Percentiles rank a stretch among this genome's conserved stretches.
These are phyloP conservation scores for Chondrosia reniformis DNA, from an alignment of 37 sponge, comb jelly and placozoan genomes.

Conservation along the genomic window DNA sequence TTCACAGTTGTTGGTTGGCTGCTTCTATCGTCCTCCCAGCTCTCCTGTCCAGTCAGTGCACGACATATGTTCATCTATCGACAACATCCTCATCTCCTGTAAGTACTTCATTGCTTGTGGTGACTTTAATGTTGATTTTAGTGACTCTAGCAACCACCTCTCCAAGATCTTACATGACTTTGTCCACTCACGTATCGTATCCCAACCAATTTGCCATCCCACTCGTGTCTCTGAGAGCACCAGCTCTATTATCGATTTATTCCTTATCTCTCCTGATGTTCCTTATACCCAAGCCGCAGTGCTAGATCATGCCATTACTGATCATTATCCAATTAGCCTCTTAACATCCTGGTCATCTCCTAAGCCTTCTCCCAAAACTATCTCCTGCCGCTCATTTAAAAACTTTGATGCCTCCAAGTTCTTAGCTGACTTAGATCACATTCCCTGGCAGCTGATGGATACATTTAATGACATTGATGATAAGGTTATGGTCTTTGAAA, in stretches of 20 bases:
- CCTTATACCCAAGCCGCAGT: too few relatives aligned
- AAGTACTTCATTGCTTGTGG: constrained; percentile 16
- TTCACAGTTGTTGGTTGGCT: not conserved
- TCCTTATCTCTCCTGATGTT: not conserved
- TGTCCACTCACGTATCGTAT: not conserved
- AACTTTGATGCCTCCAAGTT: too few relatives aligned
- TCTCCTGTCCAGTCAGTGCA: not conserved
- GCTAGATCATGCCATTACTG: too few relatives aligned
- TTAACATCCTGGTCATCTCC: too few relatives aligned
- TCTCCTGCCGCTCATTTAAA: too few relatives aligned
- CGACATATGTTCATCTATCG: not conserved
- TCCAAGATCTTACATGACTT: too few relatives aligned
- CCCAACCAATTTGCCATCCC: not conserved
- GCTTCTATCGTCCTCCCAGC: constrained; percentile 3
- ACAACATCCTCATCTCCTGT: not conserved
- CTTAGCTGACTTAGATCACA: too few relatives aligned
- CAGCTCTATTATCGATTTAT: not conserved
- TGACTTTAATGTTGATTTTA: constrained; percentile 8
- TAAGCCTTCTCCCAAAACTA: too few relatives aligned
- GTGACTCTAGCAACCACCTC: not conserved
- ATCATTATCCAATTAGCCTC: too few relatives aligned
- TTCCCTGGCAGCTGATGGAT: too few relatives aligned
- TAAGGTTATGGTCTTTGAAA: too few relatives aligned
- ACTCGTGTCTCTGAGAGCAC: not conserved
- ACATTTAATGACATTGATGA: too few relatives aligned